Conservation (phyloP, 2,113 vertebrate species). For the Lucifuga dentata region DNA sequence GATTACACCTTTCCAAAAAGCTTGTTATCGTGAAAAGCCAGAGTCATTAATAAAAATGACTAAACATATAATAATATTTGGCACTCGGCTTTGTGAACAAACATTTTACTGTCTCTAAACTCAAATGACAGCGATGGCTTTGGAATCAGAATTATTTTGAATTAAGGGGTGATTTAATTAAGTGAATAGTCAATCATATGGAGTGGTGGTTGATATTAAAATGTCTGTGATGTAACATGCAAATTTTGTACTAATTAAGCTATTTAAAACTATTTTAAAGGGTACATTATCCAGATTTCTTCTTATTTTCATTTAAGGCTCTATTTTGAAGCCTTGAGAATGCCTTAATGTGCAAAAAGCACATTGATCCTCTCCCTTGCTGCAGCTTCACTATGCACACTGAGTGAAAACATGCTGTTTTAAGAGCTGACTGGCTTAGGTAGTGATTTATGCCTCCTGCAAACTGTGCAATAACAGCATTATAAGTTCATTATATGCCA, state of each 20-base stretch:
- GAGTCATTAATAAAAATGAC: neutral
- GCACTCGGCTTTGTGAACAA: constrained; percentile 21
- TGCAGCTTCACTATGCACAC: no score
- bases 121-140: constrained; percentile 1
- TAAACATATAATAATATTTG: neutral
- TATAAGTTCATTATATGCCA: no score
- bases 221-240: constrained; percentile 17
- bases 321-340: no score
- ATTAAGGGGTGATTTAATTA: constrained; percentile 27
- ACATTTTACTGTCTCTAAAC: neutral
- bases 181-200: neutral
- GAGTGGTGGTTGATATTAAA: constrained; percentile 22
- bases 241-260: constrained; percentile 52
- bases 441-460: no score
- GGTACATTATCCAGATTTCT: no score
- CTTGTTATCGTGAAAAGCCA: neutral
- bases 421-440: no score
- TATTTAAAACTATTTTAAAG: constrained; percentile 13
- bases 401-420: no score
- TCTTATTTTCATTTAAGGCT: no score
- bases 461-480: no score
- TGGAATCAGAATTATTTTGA: constrained; percentile 2
- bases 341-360: no score
- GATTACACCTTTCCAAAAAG: constrained; percentile 14
- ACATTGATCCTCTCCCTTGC: no score